These are phyloP conservation scores for Cacatua alba DNA, from an alignment of 2,113 vertebrate species.

Conservation along the genomic window DNA sequence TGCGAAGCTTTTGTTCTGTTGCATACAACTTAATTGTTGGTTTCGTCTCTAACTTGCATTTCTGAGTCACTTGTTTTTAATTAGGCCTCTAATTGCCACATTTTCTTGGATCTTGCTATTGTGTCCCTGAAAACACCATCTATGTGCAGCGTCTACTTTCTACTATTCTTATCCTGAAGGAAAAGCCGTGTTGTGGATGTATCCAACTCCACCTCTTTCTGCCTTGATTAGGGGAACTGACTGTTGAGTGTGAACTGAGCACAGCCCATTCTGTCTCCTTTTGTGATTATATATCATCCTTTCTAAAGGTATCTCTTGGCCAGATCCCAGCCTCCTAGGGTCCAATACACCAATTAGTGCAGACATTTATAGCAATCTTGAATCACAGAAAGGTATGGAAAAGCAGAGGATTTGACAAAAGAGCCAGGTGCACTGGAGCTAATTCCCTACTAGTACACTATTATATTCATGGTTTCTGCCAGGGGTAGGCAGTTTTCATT, in stretches of 20 bases:
- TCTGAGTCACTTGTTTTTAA: constrained; percentile 19
- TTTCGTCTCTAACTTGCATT: constrained; percentile 20
- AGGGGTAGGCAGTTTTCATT: not conserved
- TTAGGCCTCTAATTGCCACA: not conserved
- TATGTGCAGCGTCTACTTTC: not conserved
- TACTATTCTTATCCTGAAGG: not conserved
- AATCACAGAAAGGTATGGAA: not conserved
- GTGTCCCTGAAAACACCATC: not conserved
- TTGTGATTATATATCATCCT: not conserved
- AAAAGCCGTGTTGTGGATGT: not conserved
- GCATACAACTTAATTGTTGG: not conserved
- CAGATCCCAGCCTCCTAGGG: not conserved
- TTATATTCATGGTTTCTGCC: not conserved
- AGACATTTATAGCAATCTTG: not conserved
- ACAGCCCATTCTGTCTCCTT: not conserved
- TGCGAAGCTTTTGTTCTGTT: constrained; percentile 11
- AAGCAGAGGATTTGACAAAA: not conserved
- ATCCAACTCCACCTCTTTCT: not conserved
- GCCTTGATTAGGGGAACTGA: not conserved
- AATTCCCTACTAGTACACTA: not conserved
- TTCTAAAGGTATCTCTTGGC: not conserved
- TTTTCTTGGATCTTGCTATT: constrained; percentile 3
- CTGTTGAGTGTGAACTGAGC: not conserved
- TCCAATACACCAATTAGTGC: not conserved
- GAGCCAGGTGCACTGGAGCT: not conserved